phyloP scores from a whole-genome alignment of 2,797 vertebrate genomes.

The Amniataba percoides region DNA sequence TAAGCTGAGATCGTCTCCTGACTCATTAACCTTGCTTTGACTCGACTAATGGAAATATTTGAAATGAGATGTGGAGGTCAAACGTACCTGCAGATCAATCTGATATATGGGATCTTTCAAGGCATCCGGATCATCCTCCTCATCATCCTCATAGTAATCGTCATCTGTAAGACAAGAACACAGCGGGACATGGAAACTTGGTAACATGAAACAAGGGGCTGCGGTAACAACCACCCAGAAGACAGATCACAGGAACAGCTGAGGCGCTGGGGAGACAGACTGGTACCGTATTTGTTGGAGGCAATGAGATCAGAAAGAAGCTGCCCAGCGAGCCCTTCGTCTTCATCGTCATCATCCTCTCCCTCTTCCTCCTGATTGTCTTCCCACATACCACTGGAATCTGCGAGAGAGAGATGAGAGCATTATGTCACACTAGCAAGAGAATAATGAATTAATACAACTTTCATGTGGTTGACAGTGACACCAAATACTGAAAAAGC shows the following conservation, averaged over 20 bases:
- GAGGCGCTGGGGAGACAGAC: not conserved
- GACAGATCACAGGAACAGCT: not conserved
- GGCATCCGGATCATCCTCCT: slow-evolving; percentile 97
- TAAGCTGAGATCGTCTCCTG: not conserved
- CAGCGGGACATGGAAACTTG: not conserved
- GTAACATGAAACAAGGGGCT: not conserved
- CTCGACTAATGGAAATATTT: not conserved
- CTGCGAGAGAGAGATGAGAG: slow-evolving; percentile 74
- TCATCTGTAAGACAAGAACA: slow-evolving; percentile 87
- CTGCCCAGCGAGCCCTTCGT: slow-evolving; percentile 94
- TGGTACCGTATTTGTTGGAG: slow-evolving; percentile 95
- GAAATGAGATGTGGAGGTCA: not conserved
- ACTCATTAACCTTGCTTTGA: not conserved
- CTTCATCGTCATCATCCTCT: slow-evolving; percentile 84
- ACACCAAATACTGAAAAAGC: not conserved
- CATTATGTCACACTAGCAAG: not conserved
- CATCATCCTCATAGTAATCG: slow-evolving; percentile 97
- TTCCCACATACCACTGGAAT: slow-evolving; percentile 97
- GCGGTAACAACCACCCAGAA: not conserved
- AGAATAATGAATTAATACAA: not conserved
- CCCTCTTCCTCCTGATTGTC: slow-evolving; percentile 92
- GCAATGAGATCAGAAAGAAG: slow-evolving; percentile 96
- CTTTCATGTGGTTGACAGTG: not conserved
- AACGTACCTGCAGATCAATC: slow-evolving; percentile 94
- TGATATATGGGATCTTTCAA: slow-evolving; percentile 98